Evolutionary conservation across 2,888 invertebrate species (phyloP), one percentile per base, ranked within the genome.

Genomic region (Drosophila tanythrix): DNA sequence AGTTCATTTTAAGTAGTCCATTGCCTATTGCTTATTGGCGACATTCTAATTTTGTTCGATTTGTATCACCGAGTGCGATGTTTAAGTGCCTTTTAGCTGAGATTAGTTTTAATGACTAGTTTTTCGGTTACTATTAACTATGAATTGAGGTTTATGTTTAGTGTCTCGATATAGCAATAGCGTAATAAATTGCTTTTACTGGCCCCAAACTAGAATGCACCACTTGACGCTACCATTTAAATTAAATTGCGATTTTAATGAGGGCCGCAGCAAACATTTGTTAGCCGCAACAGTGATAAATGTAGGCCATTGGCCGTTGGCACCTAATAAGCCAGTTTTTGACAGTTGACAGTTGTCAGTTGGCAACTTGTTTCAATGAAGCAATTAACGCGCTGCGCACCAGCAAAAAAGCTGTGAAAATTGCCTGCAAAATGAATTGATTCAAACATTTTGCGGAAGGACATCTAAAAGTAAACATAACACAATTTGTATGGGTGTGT

Each of bases 21-120:
- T 50, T 29, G 50, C 35, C 84, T 61, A 70, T 57, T 70, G 66
- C 55, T 69, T 29, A 73, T 62, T 67, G 60, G 59, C 38, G 46
- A 73, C 70, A 70, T 76, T 83, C 75, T 74, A 78, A 81, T 83
- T 83, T 72, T 75, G 70, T 76, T 86, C 90, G 87, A 87, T 87
- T 74, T 70, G 67, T 82, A 90, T 87, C 88, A 71, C 29, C 27
- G 63, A 50, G 64, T 36, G 83, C 73, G 65, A 70, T 74, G 59
- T 80, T 83, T 74, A 89, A 90, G 85, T 83, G 87, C 76, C 84
- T 87, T 83, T 90, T 89, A 84, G 89, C 75, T 70, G 75, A 78
- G 89, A 79, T 89, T 80, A 89, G 84, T 70, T 77, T 81, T 89
- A 87, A 89, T 89, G 90, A 71, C 70, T 79, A 59, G 79, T 65